Conservation (phyloP, 2,113 vertebrate genomes). For the Hepsetus odoe region DNA sequence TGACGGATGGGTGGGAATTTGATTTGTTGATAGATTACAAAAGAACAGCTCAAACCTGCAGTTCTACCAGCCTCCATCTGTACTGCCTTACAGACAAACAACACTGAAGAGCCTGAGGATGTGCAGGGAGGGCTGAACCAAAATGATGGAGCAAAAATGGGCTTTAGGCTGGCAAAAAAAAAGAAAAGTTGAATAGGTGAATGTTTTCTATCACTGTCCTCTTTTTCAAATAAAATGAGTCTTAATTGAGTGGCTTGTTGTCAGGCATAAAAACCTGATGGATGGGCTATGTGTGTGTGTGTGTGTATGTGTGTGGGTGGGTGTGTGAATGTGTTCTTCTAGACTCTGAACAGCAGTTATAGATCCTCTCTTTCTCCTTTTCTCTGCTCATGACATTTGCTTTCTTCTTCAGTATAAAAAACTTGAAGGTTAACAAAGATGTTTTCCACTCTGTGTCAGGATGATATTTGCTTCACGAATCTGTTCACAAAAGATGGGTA, state of each 20-base stretch:
- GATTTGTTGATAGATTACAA: not conserved
- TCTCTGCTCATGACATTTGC: constrained; percentile 20
- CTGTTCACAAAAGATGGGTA: constrained; percentile 4
- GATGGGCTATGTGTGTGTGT: constrained; percentile 8
- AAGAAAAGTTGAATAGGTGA: constrained; percentile 1
- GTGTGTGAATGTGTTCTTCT: not conserved
- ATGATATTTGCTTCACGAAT: constrained; percentile 17
- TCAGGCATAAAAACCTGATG: constrained; percentile 45
- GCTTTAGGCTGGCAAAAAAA: not conserved
- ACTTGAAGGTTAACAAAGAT: not conserved
- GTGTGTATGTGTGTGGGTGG: too few species aligned
- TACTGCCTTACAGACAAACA: constrained; percentile 6
- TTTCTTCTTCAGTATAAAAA: constrained; percentile 28
- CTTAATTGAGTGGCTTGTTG: constrained; percentile 57
- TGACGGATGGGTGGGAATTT: not conserved
- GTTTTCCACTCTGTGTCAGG: not conserved
- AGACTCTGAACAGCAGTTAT: not conserved
- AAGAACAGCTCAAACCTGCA: not conserved
- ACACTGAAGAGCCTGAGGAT: constrained; percentile 2
- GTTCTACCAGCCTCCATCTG: not conserved
- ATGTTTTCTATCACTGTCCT: constrained; percentile 42
- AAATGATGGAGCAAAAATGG: not conserved
- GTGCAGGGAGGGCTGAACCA: not conserved
- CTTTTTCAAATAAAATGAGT: constrained; percentile 47
- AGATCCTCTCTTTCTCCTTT: not conserved